Conservation (phyloP, 2,888 invertebrate species). For the Tetranychus piercei region DNA sequence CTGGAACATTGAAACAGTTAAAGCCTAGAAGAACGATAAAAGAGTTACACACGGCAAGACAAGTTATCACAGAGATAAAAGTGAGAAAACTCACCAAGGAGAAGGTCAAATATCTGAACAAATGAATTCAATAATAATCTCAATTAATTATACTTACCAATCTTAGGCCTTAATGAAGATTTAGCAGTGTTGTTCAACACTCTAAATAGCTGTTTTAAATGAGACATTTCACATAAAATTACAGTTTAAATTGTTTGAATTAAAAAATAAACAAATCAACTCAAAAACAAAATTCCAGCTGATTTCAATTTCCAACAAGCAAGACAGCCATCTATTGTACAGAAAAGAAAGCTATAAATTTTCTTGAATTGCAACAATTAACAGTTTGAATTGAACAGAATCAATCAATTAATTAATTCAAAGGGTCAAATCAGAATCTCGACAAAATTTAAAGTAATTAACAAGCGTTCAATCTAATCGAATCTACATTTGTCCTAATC, state of each 20-base stretch:
- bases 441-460: too few species aligned
- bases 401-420: too few species aligned
- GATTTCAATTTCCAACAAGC: background rate
- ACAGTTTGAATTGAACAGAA: too few species aligned
- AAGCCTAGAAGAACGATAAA: background rate
- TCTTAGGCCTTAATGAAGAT: background rate
- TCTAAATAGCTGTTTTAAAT: background rate
- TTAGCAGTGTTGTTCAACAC: background rate
- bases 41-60: background rate
- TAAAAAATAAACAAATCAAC: background rate
- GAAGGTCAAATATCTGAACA: background rate
- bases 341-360: background rate
- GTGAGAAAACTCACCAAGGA: too few species aligned
- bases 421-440: too few species aligned
- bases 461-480: too few species aligned
- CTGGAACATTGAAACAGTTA: background rate
- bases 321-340: background rate
- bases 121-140: background rate
- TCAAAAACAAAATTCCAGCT: background rate
- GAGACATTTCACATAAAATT: background rate
- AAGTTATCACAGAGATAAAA: too few species aligned
- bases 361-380: too few species aligned
- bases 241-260: background rate
- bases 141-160: background rate
- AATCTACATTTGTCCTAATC: too few species aligned